phyloP scores from a whole-genome alignment of 2,113 vertebrate species.

The Myotis lucifugus region DNA sequence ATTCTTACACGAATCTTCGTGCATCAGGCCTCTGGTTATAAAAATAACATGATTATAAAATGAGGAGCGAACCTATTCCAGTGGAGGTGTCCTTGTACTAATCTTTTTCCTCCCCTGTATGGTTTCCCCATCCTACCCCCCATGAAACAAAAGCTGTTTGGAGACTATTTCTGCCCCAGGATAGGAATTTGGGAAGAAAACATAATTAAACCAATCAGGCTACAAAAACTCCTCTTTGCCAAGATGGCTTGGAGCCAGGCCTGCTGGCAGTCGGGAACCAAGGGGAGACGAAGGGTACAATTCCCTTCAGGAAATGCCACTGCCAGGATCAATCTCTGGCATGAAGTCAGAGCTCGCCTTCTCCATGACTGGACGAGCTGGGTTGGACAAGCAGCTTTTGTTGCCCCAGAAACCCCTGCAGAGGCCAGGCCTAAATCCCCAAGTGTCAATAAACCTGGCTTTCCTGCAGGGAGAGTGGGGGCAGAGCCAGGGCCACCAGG shows the following conservation, averaged over 20 bases:
- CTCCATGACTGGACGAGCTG: not conserved
- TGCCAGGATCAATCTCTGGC: conserved; percentile 28
- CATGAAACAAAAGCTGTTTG: conserved; percentile 50
- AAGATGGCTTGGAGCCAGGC: conserved; percentile 61
- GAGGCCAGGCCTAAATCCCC: not conserved
- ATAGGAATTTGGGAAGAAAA: conserved; percentile 55
- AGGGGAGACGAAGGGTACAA: conserved; percentile 63
- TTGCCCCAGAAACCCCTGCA: not conserved
- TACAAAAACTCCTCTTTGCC: conserved; percentile 60
- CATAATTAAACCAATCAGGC: conserved; percentile 65
- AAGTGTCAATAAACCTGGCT: not conserved
- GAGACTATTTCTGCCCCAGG: conserved; percentile 53
- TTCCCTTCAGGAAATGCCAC: conserved; percentile 37
- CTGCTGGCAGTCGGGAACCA: conserved; percentile 52
- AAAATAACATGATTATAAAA: not conserved
- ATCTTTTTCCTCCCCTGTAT: not conserved
- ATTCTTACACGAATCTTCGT: too few species aligned
- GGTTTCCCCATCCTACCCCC: not conserved
- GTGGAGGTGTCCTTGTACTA: not conserved
- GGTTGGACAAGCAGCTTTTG: not conserved
- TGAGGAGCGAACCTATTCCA: conserved; percentile 2
- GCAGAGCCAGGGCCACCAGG: not conserved
- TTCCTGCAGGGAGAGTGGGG: not conserved
- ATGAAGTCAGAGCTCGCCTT: not conserved
- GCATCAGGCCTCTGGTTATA: not conserved